These are phyloP conservation scores for Timema cristinae DNA, from an alignment of 2,888 invertebrate genomes.

Conservation along the genomic window DNA sequence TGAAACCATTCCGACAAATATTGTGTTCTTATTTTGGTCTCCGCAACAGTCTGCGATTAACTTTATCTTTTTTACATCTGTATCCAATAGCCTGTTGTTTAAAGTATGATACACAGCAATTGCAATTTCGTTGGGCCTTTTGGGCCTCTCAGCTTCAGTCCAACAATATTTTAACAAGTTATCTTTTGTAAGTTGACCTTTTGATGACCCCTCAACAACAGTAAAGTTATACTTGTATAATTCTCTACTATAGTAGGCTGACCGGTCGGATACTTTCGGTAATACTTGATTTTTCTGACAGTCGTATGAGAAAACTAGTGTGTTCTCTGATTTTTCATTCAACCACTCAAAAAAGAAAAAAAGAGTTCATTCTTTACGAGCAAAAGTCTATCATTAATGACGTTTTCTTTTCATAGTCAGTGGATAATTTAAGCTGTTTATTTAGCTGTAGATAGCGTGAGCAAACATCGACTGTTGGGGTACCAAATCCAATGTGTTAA, in stretches of 20 bases:
- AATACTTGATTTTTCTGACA: slow-evolving; percentile 11
- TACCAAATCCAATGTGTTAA: background rate
- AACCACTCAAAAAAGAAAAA: slow-evolving; percentile 14
- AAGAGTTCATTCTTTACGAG: no score
- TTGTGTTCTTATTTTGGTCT: slow-evolving; percentile 18
- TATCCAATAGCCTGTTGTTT: background rate
- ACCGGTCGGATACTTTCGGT: slow-evolving; percentile 2
- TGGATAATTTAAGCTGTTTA: background rate
- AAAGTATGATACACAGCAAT: slow-evolving; percentile 13
- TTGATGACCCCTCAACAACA: slow-evolving; percentile 5
- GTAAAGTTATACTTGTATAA: slow-evolving; percentile 14
- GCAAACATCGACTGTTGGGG: background rate
- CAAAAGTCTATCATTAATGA: background rate
- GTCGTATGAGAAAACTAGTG: background rate
- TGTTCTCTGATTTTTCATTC: background rate
- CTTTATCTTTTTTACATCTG: background rate
- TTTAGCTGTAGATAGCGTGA: background rate
- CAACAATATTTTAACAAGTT: slow-evolving; percentile 4
- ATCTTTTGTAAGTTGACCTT: background rate
- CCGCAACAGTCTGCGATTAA: slow-evolving; percentile 6
- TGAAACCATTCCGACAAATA: background rate
- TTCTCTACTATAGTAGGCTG: slow-evolving; percentile 13
- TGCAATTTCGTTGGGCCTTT: slow-evolving; percentile 17
- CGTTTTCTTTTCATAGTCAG: background rate
- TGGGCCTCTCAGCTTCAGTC: slow-evolving; percentile 9